Conservation (phyloP, 2,113 vertebrate genomes). For the Propithecus coquereli region DNA sequence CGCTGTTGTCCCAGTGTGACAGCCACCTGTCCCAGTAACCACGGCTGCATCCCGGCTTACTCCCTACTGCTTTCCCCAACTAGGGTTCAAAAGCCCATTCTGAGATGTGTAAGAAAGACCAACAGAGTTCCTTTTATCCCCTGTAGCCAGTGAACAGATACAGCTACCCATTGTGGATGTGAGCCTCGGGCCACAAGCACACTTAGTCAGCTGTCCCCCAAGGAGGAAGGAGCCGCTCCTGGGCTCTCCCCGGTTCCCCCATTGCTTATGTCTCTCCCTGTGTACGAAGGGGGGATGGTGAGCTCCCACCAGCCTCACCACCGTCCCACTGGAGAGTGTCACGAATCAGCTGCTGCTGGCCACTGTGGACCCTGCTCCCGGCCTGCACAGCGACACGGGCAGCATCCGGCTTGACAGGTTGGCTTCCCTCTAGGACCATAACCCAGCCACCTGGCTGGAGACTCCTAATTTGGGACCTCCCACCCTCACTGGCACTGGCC, state of each 20-base stretch:
- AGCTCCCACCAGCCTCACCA: not conserved
- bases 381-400: not conserved
- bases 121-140: not conserved
- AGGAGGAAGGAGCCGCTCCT: not conserved
- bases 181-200: not conserved
- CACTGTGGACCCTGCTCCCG: rapidly evolving
- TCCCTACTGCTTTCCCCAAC: not conserved
- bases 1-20: not conserved
- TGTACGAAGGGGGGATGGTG: rapidly evolving
- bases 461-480: not conserved
- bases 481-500: not conserved
- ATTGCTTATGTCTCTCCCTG: not conserved
- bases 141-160: not conserved
- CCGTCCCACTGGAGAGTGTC: not conserved
- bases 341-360: rapidly evolving
- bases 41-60: not conserved
- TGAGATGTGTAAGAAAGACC: not conserved
- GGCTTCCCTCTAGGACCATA: not conserved
- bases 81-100: rapidly evolving
- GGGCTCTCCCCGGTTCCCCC: not conserved
- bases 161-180: rapidly evolving
- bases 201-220: too few relatives aligned
- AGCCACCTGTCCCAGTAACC: not conserved
- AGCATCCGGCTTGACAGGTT: too few relatives aligned
- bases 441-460: not conserved